Evolutionary conservation across 2,888 invertebrate species (phyloP).

Genomic region (Ochlodes sylvanus): DNA sequence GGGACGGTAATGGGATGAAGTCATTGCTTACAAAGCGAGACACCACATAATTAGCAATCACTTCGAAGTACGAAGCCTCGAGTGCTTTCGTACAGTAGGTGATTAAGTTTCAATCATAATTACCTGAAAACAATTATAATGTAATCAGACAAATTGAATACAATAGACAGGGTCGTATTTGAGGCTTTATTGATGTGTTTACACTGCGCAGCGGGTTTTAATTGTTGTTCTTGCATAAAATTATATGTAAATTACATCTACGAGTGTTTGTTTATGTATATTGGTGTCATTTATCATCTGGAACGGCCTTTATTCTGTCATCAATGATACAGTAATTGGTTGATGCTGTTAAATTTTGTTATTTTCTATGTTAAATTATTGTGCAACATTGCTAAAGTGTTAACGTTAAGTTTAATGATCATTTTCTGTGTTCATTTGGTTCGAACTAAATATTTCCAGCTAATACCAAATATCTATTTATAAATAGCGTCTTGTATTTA

Average conservation of each 20-base stretch:
- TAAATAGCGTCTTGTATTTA: no score
- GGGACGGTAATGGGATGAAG: no score
- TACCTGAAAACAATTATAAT: conserved; percentile 31
- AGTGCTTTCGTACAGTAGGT: conserved; percentile 1
- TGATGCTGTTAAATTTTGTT: conserved; percentile 33
- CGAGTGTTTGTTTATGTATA: conserved; percentile 33
- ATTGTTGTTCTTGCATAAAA: conserved; percentile 34
- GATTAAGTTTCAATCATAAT: conserved; percentile 23
- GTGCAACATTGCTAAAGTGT: no score
- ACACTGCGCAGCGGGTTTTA: conserved; percentile 34
- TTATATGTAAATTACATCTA: conserved; percentile 31
- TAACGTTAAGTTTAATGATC: no score
- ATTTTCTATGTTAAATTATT: no score
- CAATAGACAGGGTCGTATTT: conserved; percentile 33
- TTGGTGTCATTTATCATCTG: conserved; percentile 33
- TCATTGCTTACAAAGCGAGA: no score
- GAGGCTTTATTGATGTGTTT: conserved; percentile 35
- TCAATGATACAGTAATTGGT: conserved; percentile 42
- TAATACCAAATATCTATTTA: no score
- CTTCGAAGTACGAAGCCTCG: no score
- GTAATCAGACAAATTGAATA: conserved; percentile 33
- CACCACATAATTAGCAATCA: no score
- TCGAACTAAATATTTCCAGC: no score
- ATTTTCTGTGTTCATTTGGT: no score
- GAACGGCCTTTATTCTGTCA: conserved; percentile 44